Base-by-base conservation (phyloP, 2,797 vertebrate species). In the Typhlichthys subterraneus region DNA sequence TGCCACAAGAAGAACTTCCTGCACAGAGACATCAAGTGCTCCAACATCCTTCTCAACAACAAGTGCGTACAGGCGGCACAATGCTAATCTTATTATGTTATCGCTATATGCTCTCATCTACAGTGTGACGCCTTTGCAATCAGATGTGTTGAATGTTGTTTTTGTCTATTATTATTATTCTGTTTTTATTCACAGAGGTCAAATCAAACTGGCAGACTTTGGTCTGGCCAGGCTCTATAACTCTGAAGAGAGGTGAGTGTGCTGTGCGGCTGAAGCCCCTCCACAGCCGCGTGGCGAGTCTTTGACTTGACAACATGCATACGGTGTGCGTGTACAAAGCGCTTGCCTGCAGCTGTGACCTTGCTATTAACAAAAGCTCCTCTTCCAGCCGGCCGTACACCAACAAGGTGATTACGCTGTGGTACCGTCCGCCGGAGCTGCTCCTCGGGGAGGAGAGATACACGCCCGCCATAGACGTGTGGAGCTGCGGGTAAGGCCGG, bases 1-100 rank as follows among this genome's bases (percentile, higher is more conserved):
- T 99, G 98, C 91, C 98, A 99, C 89, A 98, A 98, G 83, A 99
- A 99, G 91, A 99, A 99, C 86, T 99, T 99, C 69, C 93, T 99
- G 63, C 98, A 99, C 86, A 87, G 98, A 77, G 97, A 99, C 84
- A 99, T 99, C 69, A 99, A 99, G 69, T 99, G 98, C 87, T 99
- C 98, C 75, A 99, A 99, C 87, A 99, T 99, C 80, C 92, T 99
- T 67, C 70, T 99, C 74, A 99, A 99, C 84, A 99, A 99, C 92
- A 97, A 96, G 98, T 98, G 81, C 69, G 85, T 60, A 29, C 7
- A 6, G 12, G 38, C 3, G 6, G 23, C 23, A 0, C 3, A 23
- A 23, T 23, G 23, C 23, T 23, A 3, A 23, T 23, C 23, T 23
- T 23, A 23, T 23, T 38, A 38, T 9, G 6, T 38, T 38, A 38